Conservation (phyloP, 2,888 invertebrate species). For the Macrosiphum euphorbiae region DNA sequence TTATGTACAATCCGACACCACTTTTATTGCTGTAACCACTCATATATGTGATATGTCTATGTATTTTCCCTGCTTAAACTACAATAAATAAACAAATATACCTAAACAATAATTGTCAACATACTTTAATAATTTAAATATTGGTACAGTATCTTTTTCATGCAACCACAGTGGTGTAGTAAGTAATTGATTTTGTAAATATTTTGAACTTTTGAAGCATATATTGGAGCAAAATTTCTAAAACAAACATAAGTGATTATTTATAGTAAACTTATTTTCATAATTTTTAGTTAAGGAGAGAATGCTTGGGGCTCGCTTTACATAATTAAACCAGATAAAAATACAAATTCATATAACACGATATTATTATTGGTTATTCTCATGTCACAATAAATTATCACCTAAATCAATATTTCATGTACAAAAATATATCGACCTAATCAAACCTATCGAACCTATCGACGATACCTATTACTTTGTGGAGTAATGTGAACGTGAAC, state of each 20-base stretch:
- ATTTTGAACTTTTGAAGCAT: slow-evolving; percentile 86
- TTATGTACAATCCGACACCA: not conserved
- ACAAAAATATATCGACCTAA: no score
- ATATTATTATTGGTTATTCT: not conserved
- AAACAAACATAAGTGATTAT: slow-evolving; percentile 67
- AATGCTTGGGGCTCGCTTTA: not conserved
- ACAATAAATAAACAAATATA: not conserved
- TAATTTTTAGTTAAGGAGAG: not conserved
- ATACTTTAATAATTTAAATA: slow-evolving; percentile 57
- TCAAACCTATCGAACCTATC: no score
- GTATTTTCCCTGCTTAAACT: not conserved
- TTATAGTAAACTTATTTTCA: not conserved
- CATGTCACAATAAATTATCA: no score
- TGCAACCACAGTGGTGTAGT: slow-evolving; percentile 88
- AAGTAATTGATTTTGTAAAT: slow-evolving; percentile 84
- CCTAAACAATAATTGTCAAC: not conserved
- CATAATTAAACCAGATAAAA: not conserved
- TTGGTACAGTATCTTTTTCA: slow-evolving; percentile 74
- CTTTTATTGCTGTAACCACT: not conserved
- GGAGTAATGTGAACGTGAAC: no score
- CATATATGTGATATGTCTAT: not conserved
- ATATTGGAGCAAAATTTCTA: slow-evolving; percentile 86
- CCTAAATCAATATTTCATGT: no score
- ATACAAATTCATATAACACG: not conserved
- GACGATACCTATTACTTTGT: no score